A percentile compares a stretch with the other conserved stretches of the same genome.
phyloP scores from a whole-genome alignment of 2,113 vertebrate species.

The Lanius ludovicianus region DNA sequence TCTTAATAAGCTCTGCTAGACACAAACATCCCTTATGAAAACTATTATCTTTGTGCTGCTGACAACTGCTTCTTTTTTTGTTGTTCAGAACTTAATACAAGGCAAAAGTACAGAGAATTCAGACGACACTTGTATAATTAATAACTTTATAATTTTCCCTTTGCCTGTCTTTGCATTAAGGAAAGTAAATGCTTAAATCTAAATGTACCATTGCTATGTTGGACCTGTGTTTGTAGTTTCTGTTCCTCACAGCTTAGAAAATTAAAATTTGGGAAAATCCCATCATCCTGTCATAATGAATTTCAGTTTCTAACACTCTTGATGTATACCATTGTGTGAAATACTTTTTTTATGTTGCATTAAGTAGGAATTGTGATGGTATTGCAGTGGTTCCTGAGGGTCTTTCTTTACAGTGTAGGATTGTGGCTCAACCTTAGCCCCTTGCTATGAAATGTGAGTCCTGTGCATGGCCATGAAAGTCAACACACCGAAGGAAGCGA shows the following conservation, averaged over 20 bases:
- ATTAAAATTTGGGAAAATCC: not conserved
- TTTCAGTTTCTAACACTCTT: not conserved
- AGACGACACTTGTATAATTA: not conserved
- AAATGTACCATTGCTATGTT: not conserved
- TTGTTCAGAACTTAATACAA: not conserved
- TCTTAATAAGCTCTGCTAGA: not conserved
- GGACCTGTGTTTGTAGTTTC: not conserved
- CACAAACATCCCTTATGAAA: slow-evolving; percentile 9
- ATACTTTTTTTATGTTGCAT: not conserved
- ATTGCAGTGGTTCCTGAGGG: not conserved
- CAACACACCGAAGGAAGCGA: not conserved
- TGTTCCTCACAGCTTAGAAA: not conserved
- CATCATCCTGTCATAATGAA: not conserved
- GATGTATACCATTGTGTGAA: not conserved
- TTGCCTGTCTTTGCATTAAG: not conserved
- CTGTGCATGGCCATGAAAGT: not conserved
- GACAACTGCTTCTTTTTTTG: not conserved
- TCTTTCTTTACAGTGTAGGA: not conserved
- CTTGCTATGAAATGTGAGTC: not conserved
- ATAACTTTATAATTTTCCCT: not conserved
- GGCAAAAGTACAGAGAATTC: not conserved
- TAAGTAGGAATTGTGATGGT: not conserved
- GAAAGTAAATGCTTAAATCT: not conserved
- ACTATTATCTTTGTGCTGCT: not conserved
- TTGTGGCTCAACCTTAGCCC: not conserved